Conservation (phyloP, 2,888 invertebrate species). For the Prosopocoilus inquinatus region DNA sequence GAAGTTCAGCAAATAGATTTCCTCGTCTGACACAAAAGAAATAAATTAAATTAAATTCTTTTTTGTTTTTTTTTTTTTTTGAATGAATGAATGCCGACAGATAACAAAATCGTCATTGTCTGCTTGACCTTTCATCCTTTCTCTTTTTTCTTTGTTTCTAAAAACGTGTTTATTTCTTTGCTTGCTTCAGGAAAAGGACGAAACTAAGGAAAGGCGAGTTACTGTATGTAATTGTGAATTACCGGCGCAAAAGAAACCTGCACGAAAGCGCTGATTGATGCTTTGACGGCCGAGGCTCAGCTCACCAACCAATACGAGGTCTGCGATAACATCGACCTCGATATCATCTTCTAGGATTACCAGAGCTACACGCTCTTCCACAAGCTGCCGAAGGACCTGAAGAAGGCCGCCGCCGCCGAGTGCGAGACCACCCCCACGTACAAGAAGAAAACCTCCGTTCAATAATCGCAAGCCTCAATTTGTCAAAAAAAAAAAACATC, state of each 20-base stretch:
- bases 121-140: no score
- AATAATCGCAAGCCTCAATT: no score
- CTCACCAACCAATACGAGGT: constrained; percentile 68
- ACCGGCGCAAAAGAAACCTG: constrained; percentile 66
- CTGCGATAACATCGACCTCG: constrained; percentile 90
- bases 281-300: constrained; percentile 69
- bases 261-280: constrained; percentile 63
- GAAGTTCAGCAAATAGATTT: no score
- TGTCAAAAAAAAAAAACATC: no score
- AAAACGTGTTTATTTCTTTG: no score
- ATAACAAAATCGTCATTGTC: no score
- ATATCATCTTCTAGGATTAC: constrained; percentile 85
- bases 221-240: constrained; percentile 65
- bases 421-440: constrained; percentile 13
- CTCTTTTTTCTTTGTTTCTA: no score
- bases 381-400: constrained; percentile 80
- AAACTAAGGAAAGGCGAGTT: constrained; percentile 51
- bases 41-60: no score
- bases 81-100: no score
- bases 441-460: constrained; percentile 6
- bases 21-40: no score
- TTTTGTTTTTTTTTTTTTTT: no score
- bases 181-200: constrained; percentile 40
- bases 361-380: constrained; percentile 84
- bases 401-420: constrained; percentile 49